Percentiles rank a stretch among this genome's conserved stretches.
These are phyloP conservation scores for Ornithorhynchus anatinus DNA, from an alignment of 2,113 vertebrate genomes.

Conservation along the genomic window DNA sequence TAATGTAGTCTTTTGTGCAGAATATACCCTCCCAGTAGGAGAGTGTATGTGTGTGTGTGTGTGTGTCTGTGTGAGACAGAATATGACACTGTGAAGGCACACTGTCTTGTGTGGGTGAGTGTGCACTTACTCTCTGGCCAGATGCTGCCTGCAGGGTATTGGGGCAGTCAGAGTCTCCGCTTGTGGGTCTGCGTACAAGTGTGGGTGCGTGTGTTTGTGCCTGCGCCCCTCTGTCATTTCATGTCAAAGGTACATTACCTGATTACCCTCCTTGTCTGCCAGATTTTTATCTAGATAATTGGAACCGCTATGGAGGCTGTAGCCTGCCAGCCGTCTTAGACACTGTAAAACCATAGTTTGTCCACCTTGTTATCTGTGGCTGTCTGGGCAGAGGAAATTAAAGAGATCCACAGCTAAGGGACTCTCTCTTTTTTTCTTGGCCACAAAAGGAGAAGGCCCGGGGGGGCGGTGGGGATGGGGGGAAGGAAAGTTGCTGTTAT, in stretches of 20 bases:
- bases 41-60: slow-evolving; percentile 13
- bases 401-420: slow-evolving; percentile 16
- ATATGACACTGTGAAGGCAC: slow-evolving; percentile 24
- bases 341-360: slow-evolving; percentile 38
- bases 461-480: too few relatives aligned
- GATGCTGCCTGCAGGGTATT: slow-evolving; percentile 50
- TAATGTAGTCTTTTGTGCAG: slow-evolving; percentile 66
- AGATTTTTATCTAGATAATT: slow-evolving; percentile 60
- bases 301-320: slow-evolving; percentile 56
- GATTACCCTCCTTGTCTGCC: slow-evolving; percentile 53
- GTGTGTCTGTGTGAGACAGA: slow-evolving; percentile 22
- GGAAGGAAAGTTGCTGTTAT: background rate
- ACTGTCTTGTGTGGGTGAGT: slow-evolving; percentile 55
- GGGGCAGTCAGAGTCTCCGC: slow-evolving; percentile 43
- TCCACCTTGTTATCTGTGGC: slow-evolving; percentile 49
- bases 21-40: slow-evolving; percentile 60
- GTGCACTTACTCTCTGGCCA: slow-evolving; percentile 53
- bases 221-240: slow-evolving; percentile 48
- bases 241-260: slow-evolving; percentile 64
- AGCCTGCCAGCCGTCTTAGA: slow-evolving; percentile 44
- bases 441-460: accelerated
- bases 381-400: slow-evolving; percentile 43
- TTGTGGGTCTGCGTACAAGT: slow-evolving; percentile 34
- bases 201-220: slow-evolving; percentile 10
- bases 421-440: background rate